Conservation (phyloP, 2,113 vertebrate species). For the Redunca redunca region DNA sequence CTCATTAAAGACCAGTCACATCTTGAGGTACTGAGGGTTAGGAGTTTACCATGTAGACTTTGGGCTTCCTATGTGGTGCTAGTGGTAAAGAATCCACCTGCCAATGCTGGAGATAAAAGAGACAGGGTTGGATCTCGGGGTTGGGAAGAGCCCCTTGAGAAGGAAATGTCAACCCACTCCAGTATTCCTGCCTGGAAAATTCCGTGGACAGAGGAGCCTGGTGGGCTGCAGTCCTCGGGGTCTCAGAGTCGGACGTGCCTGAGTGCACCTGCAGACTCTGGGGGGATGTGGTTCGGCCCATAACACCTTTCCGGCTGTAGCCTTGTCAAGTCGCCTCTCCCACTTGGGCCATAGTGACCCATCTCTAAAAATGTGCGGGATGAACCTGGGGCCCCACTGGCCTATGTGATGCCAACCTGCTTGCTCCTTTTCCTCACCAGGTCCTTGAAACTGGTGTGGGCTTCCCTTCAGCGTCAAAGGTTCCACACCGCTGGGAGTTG, state of each 20-base stretch:
- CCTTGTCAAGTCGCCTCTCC: background rate
- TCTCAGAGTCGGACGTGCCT: background rate
- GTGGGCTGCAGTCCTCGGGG: background rate
- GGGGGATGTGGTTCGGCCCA: background rate
- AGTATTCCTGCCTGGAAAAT: background rate
- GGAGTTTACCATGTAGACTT: background rate
- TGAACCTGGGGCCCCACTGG: background rate
- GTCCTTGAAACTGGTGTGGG: background rate
- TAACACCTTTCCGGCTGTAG: background rate
- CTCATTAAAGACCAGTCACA: background rate
- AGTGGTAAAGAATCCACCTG: background rate
- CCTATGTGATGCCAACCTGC: background rate
- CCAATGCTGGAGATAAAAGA: rapidly evolving
- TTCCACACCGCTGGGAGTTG: constrained; percentile 74
- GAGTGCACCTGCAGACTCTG: background rate
- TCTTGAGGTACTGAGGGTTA: background rate
- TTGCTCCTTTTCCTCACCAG: background rate
- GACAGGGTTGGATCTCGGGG: background rate
- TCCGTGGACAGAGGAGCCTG: background rate
- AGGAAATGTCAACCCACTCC: background rate
- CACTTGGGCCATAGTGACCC: background rate
- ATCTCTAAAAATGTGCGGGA: background rate
- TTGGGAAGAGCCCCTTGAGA: background rate
- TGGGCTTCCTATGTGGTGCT: background rate
- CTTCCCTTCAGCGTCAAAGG: background rate